Evolutionary conservation across 2,797 vertebrate species (phyloP).

Genomic region (Pseudochirops cupreus): DNA sequence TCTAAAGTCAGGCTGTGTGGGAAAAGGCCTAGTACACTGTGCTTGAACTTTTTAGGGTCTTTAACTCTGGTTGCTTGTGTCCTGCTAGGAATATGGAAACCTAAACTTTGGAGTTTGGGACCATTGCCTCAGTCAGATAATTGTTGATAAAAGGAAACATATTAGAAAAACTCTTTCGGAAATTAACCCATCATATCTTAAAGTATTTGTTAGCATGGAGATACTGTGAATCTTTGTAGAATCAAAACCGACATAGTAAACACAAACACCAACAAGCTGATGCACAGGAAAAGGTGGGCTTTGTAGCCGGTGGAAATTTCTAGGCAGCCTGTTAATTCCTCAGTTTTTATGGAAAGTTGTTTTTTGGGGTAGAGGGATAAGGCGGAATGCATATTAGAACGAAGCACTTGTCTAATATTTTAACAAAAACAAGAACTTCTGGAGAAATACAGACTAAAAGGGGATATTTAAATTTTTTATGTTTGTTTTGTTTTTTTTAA

Average conservation of each 20-base stretch:
- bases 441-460: slow-evolving; percentile 45
- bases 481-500: slow-evolving; percentile 44
- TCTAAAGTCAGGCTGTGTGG: slow-evolving; percentile 16
- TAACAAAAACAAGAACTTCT: slow-evolving; percentile 32
- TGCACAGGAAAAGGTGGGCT: slow-evolving; percentile 43
- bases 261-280: slow-evolving; percentile 60
- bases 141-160: slow-evolving; percentile 57
- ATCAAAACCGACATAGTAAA: slow-evolving; percentile 63
- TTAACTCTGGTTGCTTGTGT: not conserved
- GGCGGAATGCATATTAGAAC: slow-evolving; percentile 48
- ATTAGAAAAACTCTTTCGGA: slow-evolving; percentile 71
- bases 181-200: slow-evolving; percentile 66
- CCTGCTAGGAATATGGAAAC: slow-evolving; percentile 58
- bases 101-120: slow-evolving; percentile 17
- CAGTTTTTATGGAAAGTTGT: slow-evolving; percentile 17
- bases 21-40: not conserved
- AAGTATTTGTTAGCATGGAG: slow-evolving; percentile 53
- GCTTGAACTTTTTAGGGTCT: slow-evolving; percentile 44
- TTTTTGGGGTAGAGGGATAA: slow-evolving; percentile 32
- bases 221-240: slow-evolving; percentile 63
- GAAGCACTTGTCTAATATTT: slow-evolving; percentile 38
- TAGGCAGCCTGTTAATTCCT: slow-evolving; percentile 17
- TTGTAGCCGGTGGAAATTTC: slow-evolving; percentile 56
- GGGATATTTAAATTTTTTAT: slow-evolving; percentile 44
- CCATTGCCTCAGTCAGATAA: slow-evolving; percentile 57